Evolutionary conservation across 2,888 invertebrate species (phyloP).

Genomic region (Caenorhabditis sp.): DNA sequence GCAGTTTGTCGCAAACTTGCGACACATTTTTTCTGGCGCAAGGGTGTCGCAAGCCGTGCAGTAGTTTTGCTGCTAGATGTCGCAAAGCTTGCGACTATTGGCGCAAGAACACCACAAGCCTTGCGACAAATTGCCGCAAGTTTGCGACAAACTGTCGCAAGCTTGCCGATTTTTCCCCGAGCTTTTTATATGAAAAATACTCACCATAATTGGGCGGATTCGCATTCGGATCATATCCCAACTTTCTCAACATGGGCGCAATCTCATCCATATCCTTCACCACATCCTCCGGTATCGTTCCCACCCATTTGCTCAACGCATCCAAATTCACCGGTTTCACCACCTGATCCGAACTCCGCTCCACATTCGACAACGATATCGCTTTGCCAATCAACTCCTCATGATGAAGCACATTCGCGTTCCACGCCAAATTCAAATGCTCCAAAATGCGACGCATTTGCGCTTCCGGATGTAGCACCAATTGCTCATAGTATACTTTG

Average conservation of each 20-base stretch:
- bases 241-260: slow-evolving; percentile 68
- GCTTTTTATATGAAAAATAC: background rate
- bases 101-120: too few relatives aligned
- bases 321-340: slow-evolving; percentile 96
- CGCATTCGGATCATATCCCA: slow-evolving; percentile 87
- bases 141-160: too few relatives aligned
- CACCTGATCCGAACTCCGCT: slow-evolving; percentile 75
- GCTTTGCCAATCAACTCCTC: slow-evolving; percentile 91
- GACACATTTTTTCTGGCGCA: too few relatives aligned
- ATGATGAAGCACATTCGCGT: slow-evolving; percentile 93
- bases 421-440: slow-evolving; percentile 92
- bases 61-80: too few relatives aligned
- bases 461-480: slow-evolving; percentile 89
- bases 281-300: slow-evolving; percentile 80
- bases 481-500: slow-evolving; percentile 90
- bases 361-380: slow-evolving; percentile 66
- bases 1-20: too few relatives aligned
- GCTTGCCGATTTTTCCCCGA: background rate
- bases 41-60: too few relatives aligned
- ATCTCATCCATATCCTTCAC: slow-evolving; percentile 76
- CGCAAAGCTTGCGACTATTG: too few relatives aligned
- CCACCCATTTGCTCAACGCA: slow-evolving; percentile 79
- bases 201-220: slow-evolving; percentile 88
- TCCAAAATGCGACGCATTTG: slow-evolving; percentile 87
- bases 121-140: too few relatives aligned